Evolutionary conservation across 2,888 invertebrate species (phyloP), one percentile per base, ranked within the genome.

Genomic region (Idaea biselata): DNA sequence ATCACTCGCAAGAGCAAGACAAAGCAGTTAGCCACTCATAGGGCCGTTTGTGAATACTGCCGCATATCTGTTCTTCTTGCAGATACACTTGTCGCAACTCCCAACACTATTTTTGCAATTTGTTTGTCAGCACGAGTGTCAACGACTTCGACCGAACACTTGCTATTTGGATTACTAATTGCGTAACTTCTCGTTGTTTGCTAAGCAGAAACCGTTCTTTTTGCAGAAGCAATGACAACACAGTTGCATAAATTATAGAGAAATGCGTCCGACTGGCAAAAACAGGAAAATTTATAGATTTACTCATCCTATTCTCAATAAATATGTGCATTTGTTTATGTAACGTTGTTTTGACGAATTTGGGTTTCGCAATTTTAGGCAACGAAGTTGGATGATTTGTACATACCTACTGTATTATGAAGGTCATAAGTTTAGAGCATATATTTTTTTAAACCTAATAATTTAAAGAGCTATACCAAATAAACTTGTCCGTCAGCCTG

Each of bases 201-300:
- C 60, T 54, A 58, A 58, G 33, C 63, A 60, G 60, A 65, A 61
- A 63, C 58, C 25, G 55, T 59, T 59, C 32, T 56, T 59, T 64
- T 61, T 65, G 53, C 53, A 53, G 57, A 32, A 55, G 17, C 62
- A 16, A 57, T 55, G 65, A 58, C 57, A 63, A 63, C 60, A 59
- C 57, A 55, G 53, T 61, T 62, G 66, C 64, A 67, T 64, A 64
- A 59, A 64, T 64, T 63, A 58, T 31, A 53, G 18, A 53, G 63
- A 67, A 62, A 64, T 62, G 64, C 55, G 62, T 54, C 58, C 62
- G 33, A 44, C 54, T 54, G 60, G 58, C 58, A 61, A 64, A 67
- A 67, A 67, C 65, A 69, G 67, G 68, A 67, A 69, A 70, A 68
- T 18, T 18, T 55, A 16, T 16, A 53, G 61, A 66, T 67, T 68